phyloP scores from a whole-genome alignment of 2,113 vertebrate species.

The Myotis davidii region DNA sequence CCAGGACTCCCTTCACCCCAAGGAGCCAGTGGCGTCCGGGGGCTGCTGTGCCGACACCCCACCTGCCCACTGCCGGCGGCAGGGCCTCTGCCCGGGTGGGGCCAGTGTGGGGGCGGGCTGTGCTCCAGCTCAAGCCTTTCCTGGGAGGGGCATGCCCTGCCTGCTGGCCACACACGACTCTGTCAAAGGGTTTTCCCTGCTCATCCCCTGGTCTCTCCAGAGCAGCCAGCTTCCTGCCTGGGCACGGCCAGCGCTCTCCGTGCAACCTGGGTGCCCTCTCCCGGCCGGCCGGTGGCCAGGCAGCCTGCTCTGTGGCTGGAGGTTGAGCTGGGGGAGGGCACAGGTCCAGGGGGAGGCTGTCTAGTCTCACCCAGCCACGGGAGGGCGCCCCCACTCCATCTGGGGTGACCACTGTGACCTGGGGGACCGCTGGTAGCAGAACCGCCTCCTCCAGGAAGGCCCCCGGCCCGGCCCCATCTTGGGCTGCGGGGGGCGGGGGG shows the following conservation, averaged over 20 bases:
- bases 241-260: not conserved
- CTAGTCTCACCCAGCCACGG: too few species aligned
- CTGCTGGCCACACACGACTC: not conserved
- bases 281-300: not conserved
- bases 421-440: not conserved
- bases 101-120: not conserved
- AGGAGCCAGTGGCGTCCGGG: not conserved
- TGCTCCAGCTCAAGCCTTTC: not conserved
- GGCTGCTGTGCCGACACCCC: not conserved
- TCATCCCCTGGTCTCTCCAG: not conserved
- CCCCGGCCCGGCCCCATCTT: not conserved
- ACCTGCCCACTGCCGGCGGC: too few species aligned
- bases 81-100: not conserved
- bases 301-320: not conserved
- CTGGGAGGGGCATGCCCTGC: too few species aligned
- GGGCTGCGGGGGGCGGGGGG: too few species aligned
- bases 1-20: not conserved
- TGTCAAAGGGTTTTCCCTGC: too few species aligned
- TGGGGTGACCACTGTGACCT: fast-evolving
- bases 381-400: too few species aligned
- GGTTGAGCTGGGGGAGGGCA: not conserved
- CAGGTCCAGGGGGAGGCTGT: not conserved
- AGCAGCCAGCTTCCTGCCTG: not conserved
- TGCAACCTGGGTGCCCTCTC: slow-evolving; percentile 29
- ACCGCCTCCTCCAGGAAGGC: not conserved